A percentile compares a stretch with the other conserved stretches of the same genome.
Conservation (phyloP, 2,113 vertebrate genomes). For the Dissostichus mawsoni region DNA sequence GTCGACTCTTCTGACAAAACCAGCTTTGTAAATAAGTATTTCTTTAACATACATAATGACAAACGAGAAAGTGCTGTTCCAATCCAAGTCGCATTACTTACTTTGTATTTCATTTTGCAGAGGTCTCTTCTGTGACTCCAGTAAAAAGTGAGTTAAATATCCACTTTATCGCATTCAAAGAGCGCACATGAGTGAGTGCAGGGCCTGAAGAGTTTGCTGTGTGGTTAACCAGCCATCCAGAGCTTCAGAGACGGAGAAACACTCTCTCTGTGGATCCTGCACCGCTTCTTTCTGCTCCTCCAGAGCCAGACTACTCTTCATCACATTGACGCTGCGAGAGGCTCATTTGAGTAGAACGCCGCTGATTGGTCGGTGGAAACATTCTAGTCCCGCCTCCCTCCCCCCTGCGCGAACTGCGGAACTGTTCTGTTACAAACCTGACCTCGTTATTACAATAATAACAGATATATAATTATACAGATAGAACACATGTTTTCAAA, state of each 20-base stretch:
- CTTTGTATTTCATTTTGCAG: constrained; percentile 84
- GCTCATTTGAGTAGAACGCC: constrained; percentile 39
- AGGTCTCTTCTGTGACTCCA: constrained; percentile 32
- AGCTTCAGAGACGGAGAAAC: constrained; percentile 19
- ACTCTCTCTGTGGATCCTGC: neutral
- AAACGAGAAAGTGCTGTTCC: neutral
- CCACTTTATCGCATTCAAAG: constrained; percentile 56
- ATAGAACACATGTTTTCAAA: neutral
- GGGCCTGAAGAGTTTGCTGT: constrained; percentile 2
- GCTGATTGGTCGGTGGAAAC: constrained; percentile 67
- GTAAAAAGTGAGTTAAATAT: constrained; percentile 61
- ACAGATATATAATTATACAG: neutral
- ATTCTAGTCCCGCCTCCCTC: neutral
- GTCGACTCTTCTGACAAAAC: neutral
- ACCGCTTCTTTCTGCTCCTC: constrained; percentile 24
- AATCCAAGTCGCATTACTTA: constrained; percentile 67
- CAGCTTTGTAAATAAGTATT: neutral
- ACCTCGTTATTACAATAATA: constrained; percentile 40
- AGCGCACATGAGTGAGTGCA: constrained; percentile 32
- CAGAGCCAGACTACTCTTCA: neutral
- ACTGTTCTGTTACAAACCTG: neutral
- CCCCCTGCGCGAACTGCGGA: neutral
- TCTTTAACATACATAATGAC: neutral
- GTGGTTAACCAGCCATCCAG: constrained; percentile 65
- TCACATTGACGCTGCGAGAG: neutral